phyloP scores from a whole-genome alignment of 2,888 invertebrate species.

The Chloroclystis v-ata region DNA sequence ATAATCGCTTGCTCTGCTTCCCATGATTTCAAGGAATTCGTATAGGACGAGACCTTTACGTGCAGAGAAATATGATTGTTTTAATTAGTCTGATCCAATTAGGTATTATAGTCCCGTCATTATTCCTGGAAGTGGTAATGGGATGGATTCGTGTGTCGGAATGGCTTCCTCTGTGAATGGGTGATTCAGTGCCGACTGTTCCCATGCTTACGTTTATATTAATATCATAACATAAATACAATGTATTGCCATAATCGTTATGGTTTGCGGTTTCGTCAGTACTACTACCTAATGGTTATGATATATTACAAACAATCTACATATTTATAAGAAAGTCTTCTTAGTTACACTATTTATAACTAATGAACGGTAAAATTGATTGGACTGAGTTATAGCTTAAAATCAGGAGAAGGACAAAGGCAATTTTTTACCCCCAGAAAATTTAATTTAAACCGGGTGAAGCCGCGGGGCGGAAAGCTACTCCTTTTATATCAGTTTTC shows the following conservation, averaged over 20 bases:
- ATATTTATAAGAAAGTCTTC: too few relatives aligned
- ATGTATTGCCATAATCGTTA: constrained; percentile 22
- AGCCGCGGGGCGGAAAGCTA: too few relatives aligned
- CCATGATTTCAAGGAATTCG: constrained; percentile 7
- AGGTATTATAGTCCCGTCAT: constrained; percentile 43
- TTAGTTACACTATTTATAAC: too few relatives aligned
- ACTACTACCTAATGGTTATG: too few relatives aligned
- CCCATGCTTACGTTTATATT: constrained; percentile 20
- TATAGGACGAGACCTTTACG: constrained; percentile 8
- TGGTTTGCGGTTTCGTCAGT: too few relatives aligned
- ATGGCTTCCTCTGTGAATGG: constrained; percentile 49
- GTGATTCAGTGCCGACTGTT: constrained; percentile 35
- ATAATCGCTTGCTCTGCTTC: constrained; percentile 11
- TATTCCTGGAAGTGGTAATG: constrained; percentile 47
- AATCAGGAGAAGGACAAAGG: too few relatives aligned
- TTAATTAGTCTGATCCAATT: constrained; percentile 23
- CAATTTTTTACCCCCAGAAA: too few relatives aligned
- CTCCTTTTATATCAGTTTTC: too few relatives aligned
- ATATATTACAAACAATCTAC: too few relatives aligned
- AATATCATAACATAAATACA: constrained; percentile 4
- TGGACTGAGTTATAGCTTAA: too few relatives aligned
- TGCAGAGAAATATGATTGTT: constrained; percentile 20
- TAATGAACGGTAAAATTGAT: too few relatives aligned
- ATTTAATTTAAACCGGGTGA: too few relatives aligned
- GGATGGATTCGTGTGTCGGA: constrained; percentile 38